phyloP scores from a whole-genome alignment of 30 jellyfish, hydroid and myxozoan species.

The Aurelia aurita complex sp. Pacific region DNA sequence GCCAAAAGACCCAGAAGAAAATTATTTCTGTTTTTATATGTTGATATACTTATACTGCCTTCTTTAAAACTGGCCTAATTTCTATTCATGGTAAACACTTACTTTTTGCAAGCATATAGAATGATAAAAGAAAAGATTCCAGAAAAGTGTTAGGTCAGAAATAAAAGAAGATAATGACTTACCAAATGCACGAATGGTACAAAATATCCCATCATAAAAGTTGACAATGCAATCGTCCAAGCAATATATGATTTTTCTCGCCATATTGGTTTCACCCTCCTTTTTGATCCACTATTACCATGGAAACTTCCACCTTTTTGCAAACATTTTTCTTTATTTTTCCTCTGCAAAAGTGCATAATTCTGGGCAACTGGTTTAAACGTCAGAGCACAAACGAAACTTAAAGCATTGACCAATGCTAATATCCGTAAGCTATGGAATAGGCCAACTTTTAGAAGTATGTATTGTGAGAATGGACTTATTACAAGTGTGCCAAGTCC shows the following conservation, averaged over 20 bases:
- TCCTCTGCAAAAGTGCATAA: constrained; percentile 58
- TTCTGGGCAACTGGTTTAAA: constrained; percentile 81
- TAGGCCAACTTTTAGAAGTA: constrained; percentile 67
- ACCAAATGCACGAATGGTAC: constrained; percentile 97
- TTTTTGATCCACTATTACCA: constrained; percentile 2
- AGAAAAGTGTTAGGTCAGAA: background rate
- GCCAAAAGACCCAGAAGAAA: no score
- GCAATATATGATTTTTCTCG: constrained; percentile 85
- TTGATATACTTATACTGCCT: no score
- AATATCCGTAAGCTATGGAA: constrained; percentile 64
- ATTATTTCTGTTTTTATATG: no score
- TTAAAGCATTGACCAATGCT: constrained; percentile 74
- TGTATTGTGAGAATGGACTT: constrained; percentile 87
- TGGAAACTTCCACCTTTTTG: background rate
- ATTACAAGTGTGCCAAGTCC: constrained; percentile 96
- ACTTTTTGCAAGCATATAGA: no score
- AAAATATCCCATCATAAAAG: constrained; percentile 95
- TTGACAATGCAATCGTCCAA: constrained; percentile 82
- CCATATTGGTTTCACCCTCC: constrained; percentile 34
- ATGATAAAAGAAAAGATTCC: background rate
- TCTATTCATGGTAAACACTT: no score
- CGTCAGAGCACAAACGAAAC: constrained; percentile 72
- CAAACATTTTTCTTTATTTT: no score
- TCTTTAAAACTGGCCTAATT: no score
- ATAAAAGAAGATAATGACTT: constrained; percentile 16